Evolutionary conservation across 2,113 vertebrate species (phyloP).

Genomic region (Menidia beryllina): DNA sequence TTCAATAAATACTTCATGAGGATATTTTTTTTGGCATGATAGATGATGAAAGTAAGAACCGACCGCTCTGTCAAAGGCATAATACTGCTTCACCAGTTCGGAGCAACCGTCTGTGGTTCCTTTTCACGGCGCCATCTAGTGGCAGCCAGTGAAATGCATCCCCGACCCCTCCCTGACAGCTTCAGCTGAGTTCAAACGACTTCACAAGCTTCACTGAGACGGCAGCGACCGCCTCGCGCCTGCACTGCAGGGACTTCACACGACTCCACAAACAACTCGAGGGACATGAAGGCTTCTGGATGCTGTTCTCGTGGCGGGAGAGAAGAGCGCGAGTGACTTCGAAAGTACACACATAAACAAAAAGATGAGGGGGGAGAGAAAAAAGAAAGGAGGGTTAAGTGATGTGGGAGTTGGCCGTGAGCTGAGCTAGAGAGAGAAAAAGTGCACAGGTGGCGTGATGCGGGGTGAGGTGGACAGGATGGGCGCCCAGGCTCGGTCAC

Average conservation of each 20-base stretch:
- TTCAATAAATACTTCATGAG: conserved; percentile 74
- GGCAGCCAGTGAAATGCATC: conserved; percentile 64
- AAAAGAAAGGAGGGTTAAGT: conserved; percentile 51
- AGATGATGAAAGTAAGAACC: conserved; percentile 40
- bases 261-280: conserved; percentile 37
- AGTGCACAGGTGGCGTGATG: conserved; percentile 65
- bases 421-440: conserved; percentile 59
- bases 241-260: conserved; percentile 60
- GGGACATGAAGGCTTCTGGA: conserved; percentile 62
- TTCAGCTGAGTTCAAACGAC: conserved; percentile 38
- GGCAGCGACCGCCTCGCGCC: conserved; percentile 20
- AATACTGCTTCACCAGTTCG: conserved; percentile 63
- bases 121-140: conserved; percentile 78
- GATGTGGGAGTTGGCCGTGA: conserved; percentile 69
- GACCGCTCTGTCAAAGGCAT: conserved; percentile 44
- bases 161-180: conserved; percentile 25
- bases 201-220: conserved; percentile 46
- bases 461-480: conserved; percentile 48
- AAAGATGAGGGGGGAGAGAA: conserved; percentile 55
- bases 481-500: conserved; percentile 82
- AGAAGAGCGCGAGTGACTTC: conserved; percentile 65
- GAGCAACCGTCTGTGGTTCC: conserved; percentile 55
- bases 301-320: conserved; percentile 61
- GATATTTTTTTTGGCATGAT: conserved; percentile 67
- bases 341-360: conserved; percentile 60